Evolutionary conservation across 2,888 invertebrate species (phyloP), one percentile per base, ranked within the genome.

Genomic region (Tubulanus polymorphus): DNA sequence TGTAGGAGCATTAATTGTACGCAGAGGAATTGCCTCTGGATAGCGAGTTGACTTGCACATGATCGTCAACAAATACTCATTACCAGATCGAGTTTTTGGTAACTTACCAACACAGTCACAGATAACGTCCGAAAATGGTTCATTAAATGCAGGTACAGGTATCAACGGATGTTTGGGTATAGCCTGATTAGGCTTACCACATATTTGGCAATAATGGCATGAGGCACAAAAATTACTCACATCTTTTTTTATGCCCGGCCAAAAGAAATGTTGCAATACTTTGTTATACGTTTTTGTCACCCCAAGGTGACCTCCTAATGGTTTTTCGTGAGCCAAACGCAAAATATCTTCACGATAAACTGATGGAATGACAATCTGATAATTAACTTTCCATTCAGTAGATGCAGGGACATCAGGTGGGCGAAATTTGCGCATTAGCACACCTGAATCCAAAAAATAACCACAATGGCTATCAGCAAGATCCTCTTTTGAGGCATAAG

Each of bases 1-100:
- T 1, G 50, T 51, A 30, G 45, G 54, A 23, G 61, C 32, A 37
- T 56, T 63, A 15, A 59, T 63, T 51, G 61, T 59, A 47, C 62
- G 60, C 18, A 64, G 51, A 18, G 65, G 66, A 47, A 67, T 56
- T 25, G 65, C 63, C 52, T 64, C 62, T 27, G 59, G 61, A 48
- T 63, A 67, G 3, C 52, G 32, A 10, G 54, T 29, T 3, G 41
- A 18, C 6, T 41, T 20, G 15, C 23, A 18, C 18, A 41, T 15
- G 5, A 41, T 18, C 6, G 57, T 62, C 18, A 60, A 46, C 20
- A 63, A 45, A 37, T 60, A 62, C 32, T 59, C 41, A 53, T 60
- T 51, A 12, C 59, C 57, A 2, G 41, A 23, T n/a, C 37, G 55
- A 29, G 54, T 56, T 47, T 53, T 59, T 5, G 59, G 57, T 12